Conservation (phyloP, 2,888 invertebrate genomes). For the Falcaria lacertinaria region DNA sequence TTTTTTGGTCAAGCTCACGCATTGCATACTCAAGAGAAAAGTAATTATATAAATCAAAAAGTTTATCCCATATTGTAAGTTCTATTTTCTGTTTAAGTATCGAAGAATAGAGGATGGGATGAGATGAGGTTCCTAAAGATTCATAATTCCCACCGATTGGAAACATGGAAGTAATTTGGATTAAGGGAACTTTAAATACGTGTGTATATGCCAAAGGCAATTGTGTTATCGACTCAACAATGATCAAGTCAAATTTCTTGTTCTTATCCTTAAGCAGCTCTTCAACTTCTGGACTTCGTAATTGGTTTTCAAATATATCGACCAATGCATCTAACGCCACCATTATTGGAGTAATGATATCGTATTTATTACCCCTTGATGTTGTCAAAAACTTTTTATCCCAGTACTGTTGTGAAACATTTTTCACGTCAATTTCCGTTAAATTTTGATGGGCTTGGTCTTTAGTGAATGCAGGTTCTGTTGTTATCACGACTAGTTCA, state of each 20-base stretch:
- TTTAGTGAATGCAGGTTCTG: conserved; percentile 47
- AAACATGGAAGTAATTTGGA: conserved; percentile 38
- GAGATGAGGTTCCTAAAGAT: conserved; percentile 26
- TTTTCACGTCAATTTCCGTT: conserved; percentile 56
- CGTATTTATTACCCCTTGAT: conserved; percentile 10
- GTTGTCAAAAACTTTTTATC: conserved; percentile 7
- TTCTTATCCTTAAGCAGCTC: conserved; percentile 21
- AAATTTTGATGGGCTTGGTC: conserved; percentile 41
- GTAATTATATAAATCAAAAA: not conserved
- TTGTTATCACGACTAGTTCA: conserved; percentile 55
- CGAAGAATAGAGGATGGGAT: conserved; percentile 32
- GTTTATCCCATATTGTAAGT: conserved; percentile 24
- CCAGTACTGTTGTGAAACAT: conserved; percentile 34
- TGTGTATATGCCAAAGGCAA: conserved; percentile 20
- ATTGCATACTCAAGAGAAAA: conserved; percentile 5
- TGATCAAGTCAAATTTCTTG: conserved; percentile 30
- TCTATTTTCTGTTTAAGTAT: conserved; percentile 19
- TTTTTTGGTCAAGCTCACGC: conserved; percentile 2
- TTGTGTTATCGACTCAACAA: conserved; percentile 26
- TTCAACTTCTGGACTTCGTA: conserved; percentile 17
- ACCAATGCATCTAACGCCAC: conserved; percentile 1
- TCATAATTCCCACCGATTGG: conserved; percentile 16
- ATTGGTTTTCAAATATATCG: conserved; percentile 13
- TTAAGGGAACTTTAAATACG: conserved; percentile 28
- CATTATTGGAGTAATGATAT: conserved; percentile 6